Evolutionary conservation across 2,113 vertebrate species (phyloP).

Genomic region (Conger conger): DNA sequence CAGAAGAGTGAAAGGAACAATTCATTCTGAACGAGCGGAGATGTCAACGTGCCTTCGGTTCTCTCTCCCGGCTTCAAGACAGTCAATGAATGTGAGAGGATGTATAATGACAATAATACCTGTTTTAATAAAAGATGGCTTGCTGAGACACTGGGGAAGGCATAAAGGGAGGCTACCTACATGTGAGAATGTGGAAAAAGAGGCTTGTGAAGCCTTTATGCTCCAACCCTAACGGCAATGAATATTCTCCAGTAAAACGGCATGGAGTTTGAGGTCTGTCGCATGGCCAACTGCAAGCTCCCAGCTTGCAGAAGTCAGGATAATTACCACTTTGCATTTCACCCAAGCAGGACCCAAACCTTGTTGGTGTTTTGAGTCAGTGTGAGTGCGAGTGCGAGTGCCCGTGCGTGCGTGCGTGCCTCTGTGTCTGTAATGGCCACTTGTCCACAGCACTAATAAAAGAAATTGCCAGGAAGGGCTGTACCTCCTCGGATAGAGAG

Average conservation of each 20-base stretch:
- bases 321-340: slow-evolving; percentile 46
- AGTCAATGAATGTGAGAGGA: slow-evolving; percentile 51
- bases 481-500: neutral
- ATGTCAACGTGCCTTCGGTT: slow-evolving; percentile 30
- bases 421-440: slow-evolving; percentile 19
- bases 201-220: slow-evolving; percentile 37
- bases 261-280: slow-evolving; percentile 39
- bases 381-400: neutral
- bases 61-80: slow-evolving; percentile 45
- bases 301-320: slow-evolving; percentile 37
- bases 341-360: slow-evolving; percentile 18
- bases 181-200: slow-evolving; percentile 51
- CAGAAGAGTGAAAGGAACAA: slow-evolving; percentile 21
- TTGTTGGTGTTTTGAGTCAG: slow-evolving; percentile 3
- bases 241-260: slow-evolving; percentile 36
- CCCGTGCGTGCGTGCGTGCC: slow-evolving; percentile 6
- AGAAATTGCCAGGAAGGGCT: slow-evolving; percentile 32
- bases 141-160: slow-evolving; percentile 16
- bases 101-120: slow-evolving; percentile 55
- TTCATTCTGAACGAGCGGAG: slow-evolving; percentile 22
- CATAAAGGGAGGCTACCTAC: slow-evolving; percentile 35
- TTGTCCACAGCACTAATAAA: slow-evolving; percentile 49
- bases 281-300: slow-evolving; percentile 13
- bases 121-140: slow-evolving; percentile 44
- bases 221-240: slow-evolving; percentile 38